Evolutionary conservation across 2,888 invertebrate species (phyloP).

Genomic region (Drosophila subquinaria): DNA sequence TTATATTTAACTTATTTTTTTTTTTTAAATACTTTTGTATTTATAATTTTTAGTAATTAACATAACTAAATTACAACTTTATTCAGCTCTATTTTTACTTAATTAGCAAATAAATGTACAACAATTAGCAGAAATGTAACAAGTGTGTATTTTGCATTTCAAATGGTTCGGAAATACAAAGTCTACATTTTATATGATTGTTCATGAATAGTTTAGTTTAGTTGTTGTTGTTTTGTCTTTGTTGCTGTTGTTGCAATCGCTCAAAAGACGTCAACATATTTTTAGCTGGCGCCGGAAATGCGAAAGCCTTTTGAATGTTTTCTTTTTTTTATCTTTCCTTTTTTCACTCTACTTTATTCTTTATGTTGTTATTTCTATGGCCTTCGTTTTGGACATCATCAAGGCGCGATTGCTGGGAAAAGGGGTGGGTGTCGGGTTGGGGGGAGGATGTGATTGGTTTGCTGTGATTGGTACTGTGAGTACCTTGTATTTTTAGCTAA

Average conservation of each 20-base stretch:
- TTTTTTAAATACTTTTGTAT: neutral
- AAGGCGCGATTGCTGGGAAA: constrained; percentile 6
- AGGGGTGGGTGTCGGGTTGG: neutral
- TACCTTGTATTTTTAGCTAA: constrained; percentile 69
- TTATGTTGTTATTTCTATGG: constrained; percentile 9
- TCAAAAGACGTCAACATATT: constrained; percentile 66
- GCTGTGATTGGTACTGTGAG: constrained; percentile 13
- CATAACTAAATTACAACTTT: neutral
- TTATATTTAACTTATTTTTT: too few relatives aligned
- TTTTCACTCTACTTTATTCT: constrained; percentile 4
- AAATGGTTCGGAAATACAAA: constrained; percentile 9
- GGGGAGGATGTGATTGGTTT: constrained; percentile 31
- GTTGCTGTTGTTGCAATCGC: constrained; percentile 30
- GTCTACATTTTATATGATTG: constrained; percentile 7
- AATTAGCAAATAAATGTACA: neutral
- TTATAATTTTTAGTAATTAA: neutral
- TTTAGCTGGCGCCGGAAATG: constrained; percentile 78
- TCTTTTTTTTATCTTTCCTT: constrained; percentile 7
- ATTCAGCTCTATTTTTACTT: neutral
- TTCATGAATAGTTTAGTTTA: constrained; percentile 1
- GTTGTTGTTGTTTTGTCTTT: constrained; percentile 2
- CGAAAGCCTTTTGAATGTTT: constrained; percentile 64
- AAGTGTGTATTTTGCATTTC: neutral
- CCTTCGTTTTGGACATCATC: constrained; percentile 40
- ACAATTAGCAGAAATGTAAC: constrained; percentile 7